phyloP scores from a whole-genome alignment of 2,113 vertebrate species.

The Rhizomys pruinosus region DNA sequence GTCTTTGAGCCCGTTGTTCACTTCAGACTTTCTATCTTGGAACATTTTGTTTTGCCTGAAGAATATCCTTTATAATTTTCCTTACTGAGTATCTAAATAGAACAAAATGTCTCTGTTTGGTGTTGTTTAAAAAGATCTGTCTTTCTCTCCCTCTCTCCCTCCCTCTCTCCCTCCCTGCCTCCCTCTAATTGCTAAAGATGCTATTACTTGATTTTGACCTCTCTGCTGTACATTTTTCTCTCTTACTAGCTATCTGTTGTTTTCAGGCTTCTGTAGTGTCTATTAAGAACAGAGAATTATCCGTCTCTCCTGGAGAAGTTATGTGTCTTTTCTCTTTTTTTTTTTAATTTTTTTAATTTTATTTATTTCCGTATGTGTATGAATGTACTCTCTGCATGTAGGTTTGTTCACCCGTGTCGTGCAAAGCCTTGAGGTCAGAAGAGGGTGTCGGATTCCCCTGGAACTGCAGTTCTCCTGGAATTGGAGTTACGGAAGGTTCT shows the following conservation, averaged over 20 bases:
- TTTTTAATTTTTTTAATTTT: no score
- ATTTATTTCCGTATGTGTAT: no score
- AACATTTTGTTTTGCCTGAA: slow-evolving; percentile 26
- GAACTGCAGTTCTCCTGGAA: no score
- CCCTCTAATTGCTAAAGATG: not conserved
- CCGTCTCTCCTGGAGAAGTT: not conserved
- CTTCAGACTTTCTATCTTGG: not conserved
- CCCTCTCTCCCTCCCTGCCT: not conserved
- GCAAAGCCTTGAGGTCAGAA: no score
- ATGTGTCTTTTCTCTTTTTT: not conserved
- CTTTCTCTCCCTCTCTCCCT: not conserved
- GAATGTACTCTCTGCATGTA: no score
- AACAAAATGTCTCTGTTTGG: not conserved
- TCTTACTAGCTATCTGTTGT: not conserved
- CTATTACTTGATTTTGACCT: not conserved
- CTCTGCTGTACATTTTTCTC: not conserved
- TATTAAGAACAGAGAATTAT: not conserved
- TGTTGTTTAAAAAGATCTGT: not conserved
- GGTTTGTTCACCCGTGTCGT: no score
- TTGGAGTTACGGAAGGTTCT: no score
- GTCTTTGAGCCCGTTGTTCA: not conserved
- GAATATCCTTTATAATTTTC: not conserved
- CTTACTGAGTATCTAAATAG: not conserved
- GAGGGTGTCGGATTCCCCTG: no score
- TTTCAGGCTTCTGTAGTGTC: not conserved